These are phyloP conservation scores for Agelaius phoeniceus DNA, from an alignment of 2,113 vertebrate genomes.

Conservation along the genomic window DNA sequence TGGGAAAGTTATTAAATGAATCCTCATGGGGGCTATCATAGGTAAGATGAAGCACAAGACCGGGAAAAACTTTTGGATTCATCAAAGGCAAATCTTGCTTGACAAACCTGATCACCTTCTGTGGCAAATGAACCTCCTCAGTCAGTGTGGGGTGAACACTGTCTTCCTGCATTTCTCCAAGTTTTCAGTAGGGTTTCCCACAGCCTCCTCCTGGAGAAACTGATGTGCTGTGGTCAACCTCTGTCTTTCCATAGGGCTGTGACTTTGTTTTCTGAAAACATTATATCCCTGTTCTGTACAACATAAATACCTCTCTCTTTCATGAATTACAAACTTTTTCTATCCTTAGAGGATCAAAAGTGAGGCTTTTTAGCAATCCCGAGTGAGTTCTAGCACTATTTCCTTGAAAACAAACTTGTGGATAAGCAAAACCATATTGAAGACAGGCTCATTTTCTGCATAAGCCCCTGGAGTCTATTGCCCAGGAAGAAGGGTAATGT, in stretches of 20 bases:
- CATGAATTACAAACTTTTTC: background rate
- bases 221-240: background rate
- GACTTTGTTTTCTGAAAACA: background rate
- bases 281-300: background rate
- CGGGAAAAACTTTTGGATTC: background rate
- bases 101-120: background rate
- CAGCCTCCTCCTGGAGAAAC: background rate
- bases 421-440: background rate
- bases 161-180: background rate
- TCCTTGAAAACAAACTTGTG: background rate
- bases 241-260: background rate
- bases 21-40: background rate
- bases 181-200: background rate
- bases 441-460: background rate
- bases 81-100: background rate
- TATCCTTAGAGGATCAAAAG: background rate
- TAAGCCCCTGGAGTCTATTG: background rate
- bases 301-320: background rate
- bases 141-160: too few relatives aligned
- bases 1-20: background rate
- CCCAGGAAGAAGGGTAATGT: background rate
- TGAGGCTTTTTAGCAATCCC: background rate
- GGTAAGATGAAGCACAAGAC: background rate
- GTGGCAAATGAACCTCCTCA: background rate
- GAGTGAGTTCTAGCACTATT: background rate